Evolutionary conservation across 2,888 invertebrate species (phyloP).

Genomic region (Orthonevra nobilis): DNA sequence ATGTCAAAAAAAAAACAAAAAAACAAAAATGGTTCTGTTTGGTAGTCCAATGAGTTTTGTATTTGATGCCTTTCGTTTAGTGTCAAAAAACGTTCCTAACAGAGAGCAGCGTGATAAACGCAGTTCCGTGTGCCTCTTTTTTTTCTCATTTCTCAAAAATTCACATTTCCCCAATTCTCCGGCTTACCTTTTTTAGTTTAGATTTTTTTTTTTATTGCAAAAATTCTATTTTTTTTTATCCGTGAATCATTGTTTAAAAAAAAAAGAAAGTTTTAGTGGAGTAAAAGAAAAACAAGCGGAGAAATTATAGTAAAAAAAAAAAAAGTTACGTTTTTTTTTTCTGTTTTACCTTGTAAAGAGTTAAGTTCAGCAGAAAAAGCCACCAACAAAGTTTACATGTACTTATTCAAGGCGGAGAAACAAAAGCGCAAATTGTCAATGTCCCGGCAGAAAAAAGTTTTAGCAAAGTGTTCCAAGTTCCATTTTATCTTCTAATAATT

Average conservation of each 20-base stretch:
- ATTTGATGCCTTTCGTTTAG: constrained; percentile 73
- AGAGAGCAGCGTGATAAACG: constrained; percentile 77
- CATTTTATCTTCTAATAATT: constrained; percentile 29
- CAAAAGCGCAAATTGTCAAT: constrained; percentile 6
- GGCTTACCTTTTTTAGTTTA: constrained; percentile 62
- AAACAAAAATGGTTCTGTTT: constrained; percentile 51
- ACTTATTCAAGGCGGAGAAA: neutral
- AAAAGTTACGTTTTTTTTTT: constrained; percentile 34
- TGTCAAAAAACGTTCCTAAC: constrained; percentile 79
- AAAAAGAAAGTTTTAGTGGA: constrained; percentile 13
- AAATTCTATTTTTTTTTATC: constrained; percentile 43
- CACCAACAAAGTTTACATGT: neutral
- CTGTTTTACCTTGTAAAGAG: neutral
- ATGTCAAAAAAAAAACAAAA: constrained; percentile 31
- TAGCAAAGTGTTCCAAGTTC: constrained; percentile 36
- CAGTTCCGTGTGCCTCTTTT: constrained; percentile 74
- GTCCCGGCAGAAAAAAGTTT: constrained; percentile 31
- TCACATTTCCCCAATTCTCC: constrained; percentile 68
- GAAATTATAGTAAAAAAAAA: constrained; percentile 31
- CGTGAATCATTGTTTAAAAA: constrained; percentile 29
- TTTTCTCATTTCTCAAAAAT: constrained; percentile 71
- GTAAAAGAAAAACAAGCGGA: constrained; percentile 37
- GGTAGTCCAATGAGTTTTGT: constrained; percentile 66
- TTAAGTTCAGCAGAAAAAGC: neutral
- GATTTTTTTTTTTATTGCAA: constrained; percentile 47